Percentiles rank a stretch among this genome's conserved stretches.
These are phyloP conservation scores for Clarias pachynema DNA, from an alignment of 2,797 vertebrate genomes.

Conservation along the genomic window DNA sequence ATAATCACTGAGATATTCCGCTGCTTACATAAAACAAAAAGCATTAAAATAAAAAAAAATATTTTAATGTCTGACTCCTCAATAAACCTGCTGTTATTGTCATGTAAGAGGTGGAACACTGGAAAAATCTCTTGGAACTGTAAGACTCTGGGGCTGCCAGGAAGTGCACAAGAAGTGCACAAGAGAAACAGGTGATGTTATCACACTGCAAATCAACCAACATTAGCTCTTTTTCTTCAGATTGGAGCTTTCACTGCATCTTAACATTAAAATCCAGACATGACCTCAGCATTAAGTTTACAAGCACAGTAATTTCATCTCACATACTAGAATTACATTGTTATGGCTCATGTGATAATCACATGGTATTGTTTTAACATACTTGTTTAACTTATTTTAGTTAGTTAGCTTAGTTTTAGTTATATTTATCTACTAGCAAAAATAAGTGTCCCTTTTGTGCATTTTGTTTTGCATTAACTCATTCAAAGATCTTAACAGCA, in stretches of 20 bases:
- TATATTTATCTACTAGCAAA: no score
- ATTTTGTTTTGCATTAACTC: conserved; percentile 42
- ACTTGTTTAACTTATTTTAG: not conserved
- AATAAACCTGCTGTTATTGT: conserved; percentile 90
- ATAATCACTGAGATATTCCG: no score
- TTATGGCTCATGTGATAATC: not conserved
- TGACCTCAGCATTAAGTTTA: not conserved
- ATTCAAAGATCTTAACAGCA: conserved; percentile 94
- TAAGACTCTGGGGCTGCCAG: conserved; percentile 89
- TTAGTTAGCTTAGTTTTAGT: no score
- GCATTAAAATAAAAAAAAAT: not conserved
- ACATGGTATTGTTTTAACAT: no score
- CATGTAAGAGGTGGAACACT: conserved; percentile 90
- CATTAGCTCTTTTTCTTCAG: not conserved
- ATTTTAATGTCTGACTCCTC: conserved; percentile 91
- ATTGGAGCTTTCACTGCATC: not conserved
- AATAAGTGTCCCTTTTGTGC: no score
- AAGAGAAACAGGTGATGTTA: not conserved
- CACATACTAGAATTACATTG: not conserved
- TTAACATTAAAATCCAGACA: not conserved
- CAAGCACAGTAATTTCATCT: not conserved
- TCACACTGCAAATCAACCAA: not conserved
- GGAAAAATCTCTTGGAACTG: conserved; percentile 93
- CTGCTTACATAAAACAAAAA: not conserved
- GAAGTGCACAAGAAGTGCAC: conserved; percentile 45